phyloP scores from a whole-genome alignment of 2,888 invertebrate species.

The Leucania comma region DNA sequence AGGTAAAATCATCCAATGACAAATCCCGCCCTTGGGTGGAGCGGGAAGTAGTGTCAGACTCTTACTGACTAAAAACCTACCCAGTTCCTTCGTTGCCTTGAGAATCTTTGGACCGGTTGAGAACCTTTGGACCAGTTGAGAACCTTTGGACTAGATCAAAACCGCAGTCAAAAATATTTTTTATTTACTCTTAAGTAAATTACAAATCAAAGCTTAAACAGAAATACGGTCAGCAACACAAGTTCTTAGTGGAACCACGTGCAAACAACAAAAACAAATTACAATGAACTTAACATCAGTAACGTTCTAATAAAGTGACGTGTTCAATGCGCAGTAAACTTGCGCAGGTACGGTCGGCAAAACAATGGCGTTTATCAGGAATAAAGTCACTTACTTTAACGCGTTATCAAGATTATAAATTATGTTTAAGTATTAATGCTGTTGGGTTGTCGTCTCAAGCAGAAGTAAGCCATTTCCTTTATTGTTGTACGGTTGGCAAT shows the following conservation, averaged over 20 bases:
- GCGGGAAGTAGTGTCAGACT: too few relatives aligned
- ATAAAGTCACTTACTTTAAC: conserved; percentile 59
- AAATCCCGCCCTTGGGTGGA: too few relatives aligned
- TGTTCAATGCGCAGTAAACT: conserved; percentile 71
- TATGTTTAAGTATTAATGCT: conserved; percentile 58
- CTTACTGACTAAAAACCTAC: too few relatives aligned
- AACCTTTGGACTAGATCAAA: too few relatives aligned
- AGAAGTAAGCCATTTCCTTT: conserved; percentile 53
- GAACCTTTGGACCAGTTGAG: too few relatives aligned
- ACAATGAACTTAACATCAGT: conserved; percentile 73
- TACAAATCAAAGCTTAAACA: background rate
- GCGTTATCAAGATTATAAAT: conserved; percentile 61
- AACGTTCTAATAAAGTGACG: conserved; percentile 76
- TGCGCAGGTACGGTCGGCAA: conserved; percentile 59
- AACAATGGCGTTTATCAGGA: conserved; percentile 61
- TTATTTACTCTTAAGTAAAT: background rate
- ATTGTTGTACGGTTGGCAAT: conserved; percentile 42
- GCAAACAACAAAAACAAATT: conserved; percentile 69
- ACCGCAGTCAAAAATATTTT: too few relatives aligned
- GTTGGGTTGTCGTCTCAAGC: conserved; percentile 47
- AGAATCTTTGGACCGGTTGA: too few relatives aligned
- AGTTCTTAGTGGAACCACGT: conserved; percentile 52
- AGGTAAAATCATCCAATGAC: too few relatives aligned
- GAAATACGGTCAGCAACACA: conserved; percentile 64
- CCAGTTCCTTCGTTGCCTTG: too few relatives aligned